Base-by-base conservation (phyloP, 2,113 vertebrate species). In the Nesoenas mayeri region DNA sequence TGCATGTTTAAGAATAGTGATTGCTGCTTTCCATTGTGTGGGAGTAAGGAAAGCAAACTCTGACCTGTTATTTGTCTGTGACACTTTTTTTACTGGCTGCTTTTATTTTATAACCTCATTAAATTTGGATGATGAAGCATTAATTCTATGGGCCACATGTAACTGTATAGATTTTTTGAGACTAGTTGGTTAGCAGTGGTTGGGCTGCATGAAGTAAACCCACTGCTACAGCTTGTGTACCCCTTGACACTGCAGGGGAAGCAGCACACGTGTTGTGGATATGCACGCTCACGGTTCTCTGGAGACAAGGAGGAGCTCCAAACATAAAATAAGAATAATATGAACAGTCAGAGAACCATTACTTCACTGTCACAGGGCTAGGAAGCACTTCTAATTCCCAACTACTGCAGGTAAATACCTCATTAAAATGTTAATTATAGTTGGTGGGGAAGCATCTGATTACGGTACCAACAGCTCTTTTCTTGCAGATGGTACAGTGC, bases 41-140 rank as follows among this genome's bases (percentile, higher is more conserved):
- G 82, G 56, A 38, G 44, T 34, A 64, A 50, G 54, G 53, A 92
- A 84, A 91, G 57, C 61, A 83, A 96, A 70, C 60, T 51, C 82
- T 57, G 85, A 88, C 75, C 94, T 96, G 72, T 67, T 93, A 89
- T 92, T 96, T 96, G 83, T 96, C 96, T 56, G 34, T 54, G 89
- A 79, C 85, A 94, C 87, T 89, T 97, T 91, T 82, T 89, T 97
- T 95, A 89, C 92, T 88, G 66, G 69, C 85, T 93, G 85, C 74
- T 96, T 92, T 91, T 96, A 96, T 87, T 96, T 95, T 94, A 80
- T 93, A 96, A 95, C 65, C 73, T 96, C 95, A 97, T 91, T 97
- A 93, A 94, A 81, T 73, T 82, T 74, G 58, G 93, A 94, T 92
- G 87, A 95, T 88, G 85, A 94, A 91, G 86, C 92, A 94, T 92